Conservation (phyloP, 23 tunicate species). For the Corella eumyota region DNA sequence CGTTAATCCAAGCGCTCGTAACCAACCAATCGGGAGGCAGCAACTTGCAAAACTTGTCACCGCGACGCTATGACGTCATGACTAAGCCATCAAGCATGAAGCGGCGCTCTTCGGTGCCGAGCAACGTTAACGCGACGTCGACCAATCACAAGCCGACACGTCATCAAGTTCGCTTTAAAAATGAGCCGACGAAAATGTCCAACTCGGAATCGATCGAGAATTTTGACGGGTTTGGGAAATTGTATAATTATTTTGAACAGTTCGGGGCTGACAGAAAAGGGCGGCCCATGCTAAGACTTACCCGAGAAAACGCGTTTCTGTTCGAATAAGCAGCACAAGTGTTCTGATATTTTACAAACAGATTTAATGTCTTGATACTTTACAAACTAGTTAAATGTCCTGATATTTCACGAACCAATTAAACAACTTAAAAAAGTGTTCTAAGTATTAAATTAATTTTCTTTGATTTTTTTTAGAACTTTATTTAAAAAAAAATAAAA, state of each 20-base stretch:
- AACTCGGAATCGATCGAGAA: neutral
- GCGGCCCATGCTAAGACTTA: constrained; percentile 8
- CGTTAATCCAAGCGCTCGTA: neutral
- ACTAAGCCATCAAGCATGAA: too few relatives aligned
- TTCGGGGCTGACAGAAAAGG: constrained; percentile 8
- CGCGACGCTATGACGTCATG: too few relatives aligned
- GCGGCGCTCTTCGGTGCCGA: neutral
- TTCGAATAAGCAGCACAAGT: constrained; percentile 6
- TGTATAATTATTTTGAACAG: constrained; percentile 15
- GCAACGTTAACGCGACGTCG: neutral
- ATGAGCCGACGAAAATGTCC: neutral
- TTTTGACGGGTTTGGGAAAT: neutral
- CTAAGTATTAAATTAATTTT: too few relatives aligned
- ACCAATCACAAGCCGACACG: constrained; percentile 4
- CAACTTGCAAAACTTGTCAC: too few relatives aligned
- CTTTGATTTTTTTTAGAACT: too few relatives aligned
- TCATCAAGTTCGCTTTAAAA: neutral
- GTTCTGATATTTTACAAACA: too few relatives aligned
- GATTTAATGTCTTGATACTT: too few relatives aligned
- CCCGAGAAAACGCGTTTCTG: constrained; percentile 19
- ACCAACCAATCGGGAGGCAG: neutral
- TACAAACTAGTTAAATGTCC: too few relatives aligned
- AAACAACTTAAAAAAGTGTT: too few relatives aligned
- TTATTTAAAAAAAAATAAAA: too few relatives aligned
- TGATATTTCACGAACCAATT: too few relatives aligned